phyloP scores from a whole-genome alignment of 2,888 invertebrate genomes.

The Melolontha melolontha region DNA sequence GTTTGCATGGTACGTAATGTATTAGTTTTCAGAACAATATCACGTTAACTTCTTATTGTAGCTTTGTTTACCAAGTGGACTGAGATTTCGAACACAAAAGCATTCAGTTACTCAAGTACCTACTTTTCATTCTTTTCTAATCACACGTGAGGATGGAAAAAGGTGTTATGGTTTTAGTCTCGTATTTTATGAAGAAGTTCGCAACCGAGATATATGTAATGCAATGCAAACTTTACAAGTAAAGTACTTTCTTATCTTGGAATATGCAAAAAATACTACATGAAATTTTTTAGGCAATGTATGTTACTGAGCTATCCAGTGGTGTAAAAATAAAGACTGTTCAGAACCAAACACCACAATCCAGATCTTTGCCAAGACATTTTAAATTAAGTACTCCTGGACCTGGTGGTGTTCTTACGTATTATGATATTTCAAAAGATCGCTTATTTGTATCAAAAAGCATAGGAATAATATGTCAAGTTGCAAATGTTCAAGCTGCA shows the following conservation, averaged over 20 bases:
- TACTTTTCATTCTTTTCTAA: slow-evolving; percentile 95
- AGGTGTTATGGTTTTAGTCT: slow-evolving; percentile 94
- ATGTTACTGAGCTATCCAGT: slow-evolving; percentile 88
- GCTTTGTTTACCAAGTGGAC: slow-evolving; percentile 94
- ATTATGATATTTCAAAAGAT: slow-evolving; percentile 95
- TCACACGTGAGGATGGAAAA: slow-evolving; percentile 96
- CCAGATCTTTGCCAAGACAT: slow-evolving; percentile 88
- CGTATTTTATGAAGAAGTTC: slow-evolving; percentile 96
- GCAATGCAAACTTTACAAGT: slow-evolving; percentile 96
- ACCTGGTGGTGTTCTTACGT: slow-evolving; percentile 69
- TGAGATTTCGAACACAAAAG: slow-evolving; percentile 95
- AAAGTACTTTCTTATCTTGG: slow-evolving; percentile 51
- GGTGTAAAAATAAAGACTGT: slow-evolving; percentile 75
- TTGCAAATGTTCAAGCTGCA: slow-evolving; percentile 89
- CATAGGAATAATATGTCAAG: slow-evolving; percentile 91
- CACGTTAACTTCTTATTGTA: slow-evolving; percentile 62
- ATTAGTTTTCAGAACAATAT: slow-evolving; percentile 1
- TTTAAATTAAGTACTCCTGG: slow-evolving; percentile 77
- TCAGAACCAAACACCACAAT: slow-evolving; percentile 74
- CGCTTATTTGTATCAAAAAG: slow-evolving; percentile 95
- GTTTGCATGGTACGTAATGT: slow-evolving; percentile 87
- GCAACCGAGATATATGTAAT: slow-evolving; percentile 90
- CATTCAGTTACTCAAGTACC: slow-evolving; percentile 83
- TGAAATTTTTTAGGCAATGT: slow-evolving; percentile 78
- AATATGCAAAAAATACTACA: slow-evolving; percentile 3